Base-by-base conservation (phyloP, 2,113 vertebrate species). In the Synchiropus splendidus region DNA sequence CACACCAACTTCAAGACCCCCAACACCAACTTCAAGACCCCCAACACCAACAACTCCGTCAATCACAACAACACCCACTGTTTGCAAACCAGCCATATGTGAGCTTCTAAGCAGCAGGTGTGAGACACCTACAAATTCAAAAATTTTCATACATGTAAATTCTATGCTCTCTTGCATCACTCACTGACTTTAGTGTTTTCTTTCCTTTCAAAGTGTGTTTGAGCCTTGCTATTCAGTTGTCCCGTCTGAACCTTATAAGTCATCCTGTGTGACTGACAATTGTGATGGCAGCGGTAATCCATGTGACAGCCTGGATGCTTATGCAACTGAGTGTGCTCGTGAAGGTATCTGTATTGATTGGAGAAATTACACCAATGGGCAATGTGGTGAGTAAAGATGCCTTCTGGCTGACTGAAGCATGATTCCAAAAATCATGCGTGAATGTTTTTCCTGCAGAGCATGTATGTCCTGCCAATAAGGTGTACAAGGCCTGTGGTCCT, bases 271-370 rank as follows among this genome's bases (percentile, higher is more conserved):
- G 11, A 70, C 55, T 2, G 89, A 92, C 37, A 46, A 44, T 4
- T 94, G 92, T 51, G 64, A 72, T 2, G 14, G 55, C 30, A 10
- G 1, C 0, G 13, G 69, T 5, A 1, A 2, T 2, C 55, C 62
- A 32, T 97, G 93, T 50, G 76, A 86, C 3, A 75, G 80, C 46
- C 63, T 97, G 51, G 85, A 90, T 75, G 80, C 89, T 0, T 97
- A 94, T 0, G 89, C 89, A 5, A 51, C 83, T 0, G 76, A 86
- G 36, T 97, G 93, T 4, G 62, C 81, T 1, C 16, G 61, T 2
- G 61, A 41, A 16, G 88, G 86, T 10, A 4, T 88, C 14, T 97
- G 92, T 35, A 39, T 92, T 1, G 71, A 90, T 58, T 97, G 93
- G 93, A 88, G 93, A 67, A 51, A 42, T 18, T 31, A 27, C 8